Evolutionary conservation across 1,140 invertebrate genomes (phyloP).

Genomic region (Neoseiulus cucumeris): DNA sequence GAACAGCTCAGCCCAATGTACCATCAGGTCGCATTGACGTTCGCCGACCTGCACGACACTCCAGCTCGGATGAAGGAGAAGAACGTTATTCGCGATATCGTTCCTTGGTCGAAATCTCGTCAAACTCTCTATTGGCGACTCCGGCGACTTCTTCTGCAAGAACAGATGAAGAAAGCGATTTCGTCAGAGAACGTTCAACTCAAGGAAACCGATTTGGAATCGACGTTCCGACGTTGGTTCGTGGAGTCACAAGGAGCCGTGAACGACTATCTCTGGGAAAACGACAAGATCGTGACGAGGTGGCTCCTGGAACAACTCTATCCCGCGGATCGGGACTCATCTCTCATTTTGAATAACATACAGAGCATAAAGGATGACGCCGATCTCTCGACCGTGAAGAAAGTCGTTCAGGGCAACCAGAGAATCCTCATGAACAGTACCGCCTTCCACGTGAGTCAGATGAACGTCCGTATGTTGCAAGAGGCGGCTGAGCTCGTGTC

Average conservation of each 20-base stretch:
- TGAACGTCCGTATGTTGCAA: constrained; percentile 1
- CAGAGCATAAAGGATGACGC: not conserved
- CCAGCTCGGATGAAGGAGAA: constrained; percentile 92
- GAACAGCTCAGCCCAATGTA: constrained; percentile 50
- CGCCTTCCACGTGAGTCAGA: not conserved
- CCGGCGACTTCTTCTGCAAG: constrained; percentile 50
- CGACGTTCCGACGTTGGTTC: constrained; percentile 81
- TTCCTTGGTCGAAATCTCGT: constrained; percentile 64
- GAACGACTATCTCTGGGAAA: constrained; percentile 12
- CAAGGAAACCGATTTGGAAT: constrained; percentile 40
- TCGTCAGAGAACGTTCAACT: constrained; percentile 41
- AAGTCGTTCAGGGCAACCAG: not conserved
- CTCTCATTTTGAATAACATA: not conserved
- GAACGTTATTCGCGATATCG: constrained; percentile 69
- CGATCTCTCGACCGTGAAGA: not conserved
- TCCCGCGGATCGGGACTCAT: not conserved
- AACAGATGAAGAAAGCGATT: constrained; percentile 49
- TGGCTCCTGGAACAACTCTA: not conserved
- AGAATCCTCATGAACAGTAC: not conserved
- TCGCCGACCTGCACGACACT: constrained; percentile 94
- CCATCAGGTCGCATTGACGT: constrained; percentile 69
- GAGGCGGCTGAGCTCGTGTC: too few species aligned
- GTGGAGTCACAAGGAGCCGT: constrained; percentile 70
- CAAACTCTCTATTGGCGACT: constrained; percentile 67
- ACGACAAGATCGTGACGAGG: constrained; percentile 1